Evolutionary conservation across 2,888 invertebrate species (phyloP).

Genomic region (Limnephilus lunatus): DNA sequence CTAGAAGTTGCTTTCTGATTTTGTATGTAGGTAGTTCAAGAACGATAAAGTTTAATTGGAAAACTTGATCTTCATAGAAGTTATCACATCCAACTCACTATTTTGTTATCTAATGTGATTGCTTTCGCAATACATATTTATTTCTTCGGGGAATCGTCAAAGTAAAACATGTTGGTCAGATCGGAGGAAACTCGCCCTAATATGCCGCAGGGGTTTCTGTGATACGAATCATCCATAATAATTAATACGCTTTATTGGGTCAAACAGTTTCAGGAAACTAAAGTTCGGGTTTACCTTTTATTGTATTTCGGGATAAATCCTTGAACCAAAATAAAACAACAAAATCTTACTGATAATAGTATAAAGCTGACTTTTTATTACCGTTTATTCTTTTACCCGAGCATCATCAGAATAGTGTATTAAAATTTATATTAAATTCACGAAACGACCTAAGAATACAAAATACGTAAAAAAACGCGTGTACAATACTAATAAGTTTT

Average conservation of each 20-base stretch:
- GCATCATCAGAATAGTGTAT: too few species aligned
- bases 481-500: too few species aligned
- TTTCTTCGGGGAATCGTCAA: neutral
- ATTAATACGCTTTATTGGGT: neutral
- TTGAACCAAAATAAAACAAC: neutral
- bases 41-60: constrained; percentile 2
- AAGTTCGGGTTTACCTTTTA: neutral
- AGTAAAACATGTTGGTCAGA: neutral
- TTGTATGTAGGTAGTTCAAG: neutral
- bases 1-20: neutral
- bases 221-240: neutral
- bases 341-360: too few species aligned
- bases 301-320: neutral
- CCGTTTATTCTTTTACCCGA: too few species aligned
- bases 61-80: neutral
- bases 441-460: neutral
- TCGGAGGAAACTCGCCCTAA: neutral
- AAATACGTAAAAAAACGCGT: neutral
- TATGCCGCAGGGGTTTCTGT: neutral
- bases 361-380: too few species aligned
- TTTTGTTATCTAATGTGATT: neutral
- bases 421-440: too few species aligned
- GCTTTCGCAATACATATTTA: neutral
- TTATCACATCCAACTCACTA: neutral
- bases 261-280: neutral